phyloP scores from a whole-genome alignment of 2,888 invertebrate genomes.

The Leptura quadrifasciata region DNA sequence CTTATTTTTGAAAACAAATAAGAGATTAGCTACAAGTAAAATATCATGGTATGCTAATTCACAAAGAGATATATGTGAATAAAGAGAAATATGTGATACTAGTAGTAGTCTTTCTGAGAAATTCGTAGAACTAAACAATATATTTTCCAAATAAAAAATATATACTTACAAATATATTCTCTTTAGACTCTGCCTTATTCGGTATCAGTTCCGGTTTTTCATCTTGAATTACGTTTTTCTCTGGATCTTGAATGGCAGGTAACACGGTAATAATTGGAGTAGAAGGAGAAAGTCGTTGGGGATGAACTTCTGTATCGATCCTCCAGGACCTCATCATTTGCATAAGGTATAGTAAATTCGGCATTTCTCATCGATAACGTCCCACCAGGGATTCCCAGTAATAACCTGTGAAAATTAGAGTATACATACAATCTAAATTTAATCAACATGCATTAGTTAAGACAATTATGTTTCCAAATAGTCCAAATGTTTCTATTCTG shows the following conservation, averaged over 20 bases:
- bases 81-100: too few species aligned
- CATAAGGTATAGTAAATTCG: slow-evolving; percentile 65
- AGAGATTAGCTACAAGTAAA: too few species aligned
- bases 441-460: too few species aligned
- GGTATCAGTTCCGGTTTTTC: background rate
- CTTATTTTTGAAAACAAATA: too few species aligned
- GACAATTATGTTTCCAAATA: too few species aligned
- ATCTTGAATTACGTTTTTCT: slow-evolving; percentile 53
- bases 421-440: background rate
- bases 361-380: slow-evolving; percentile 58
- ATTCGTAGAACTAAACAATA: background rate
- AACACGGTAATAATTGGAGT: slow-evolving; percentile 71
- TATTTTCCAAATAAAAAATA: background rate
- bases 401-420: background rate
- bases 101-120: too few species aligned
- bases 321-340: slow-evolving; percentile 66
- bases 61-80: too few species aligned
- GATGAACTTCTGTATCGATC: slow-evolving; percentile 63
- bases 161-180: slow-evolving; percentile 24
- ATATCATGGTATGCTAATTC: too few species aligned
- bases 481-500: too few species aligned
- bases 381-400: slow-evolving; percentile 4
- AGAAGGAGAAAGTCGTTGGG: slow-evolving; percentile 54
- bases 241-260: slow-evolving; percentile 65
- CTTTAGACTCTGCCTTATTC: slow-evolving; percentile 8